Evolutionary conservation across 2,888 invertebrate genomes (phyloP), one percentile per base, ranked within the genome.

Genomic region (Tortricodes alternella): DNA sequence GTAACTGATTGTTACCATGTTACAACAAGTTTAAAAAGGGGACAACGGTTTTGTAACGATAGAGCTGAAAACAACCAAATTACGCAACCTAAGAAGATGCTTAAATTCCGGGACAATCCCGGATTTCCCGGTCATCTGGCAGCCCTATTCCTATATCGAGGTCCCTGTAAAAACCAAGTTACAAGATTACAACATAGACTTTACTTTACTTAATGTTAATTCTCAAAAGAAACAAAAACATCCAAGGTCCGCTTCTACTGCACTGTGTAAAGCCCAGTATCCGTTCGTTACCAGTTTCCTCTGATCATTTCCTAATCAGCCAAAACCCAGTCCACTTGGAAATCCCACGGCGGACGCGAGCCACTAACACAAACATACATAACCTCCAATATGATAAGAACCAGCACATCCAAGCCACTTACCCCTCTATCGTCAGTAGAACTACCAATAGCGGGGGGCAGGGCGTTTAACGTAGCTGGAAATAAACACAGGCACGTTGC

Each of bases 401-500:
- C 43, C 4, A 4, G 9, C 39, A 61, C 61, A 51, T 64, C 58
- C 48, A 56, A 48, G 38, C 46, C 62, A 62, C 65, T 50, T 60
- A 46, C 74, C 78, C 79, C 69, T 71, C 58, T 16, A 46, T 46
- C 65, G 56, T 66, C 63, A 43, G 53, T 1, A 8, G 13, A 51
- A 37, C 27, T 37, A 61, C 56, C 39, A 43, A 41, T 18, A 11
- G 62, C 59, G 67, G 65, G 76, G 63, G 73, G 67, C 57, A 67
- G 60, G 65, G 72, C 15, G 72, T 73, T 65, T 75, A 37, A 9
- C 2, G 11, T 55, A 35, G 59, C 49, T 67, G 68, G 72, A 55
- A 41, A 43, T 61, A 24, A 59, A 63, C 34, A 59, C 61, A 59
- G 74, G 76, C 84, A 76, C 71, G 83, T 82, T 74, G 62, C 65